phyloP scores from a whole-genome alignment of 2,113 vertebrate genomes.

The Asarcornis scutulata region DNA sequence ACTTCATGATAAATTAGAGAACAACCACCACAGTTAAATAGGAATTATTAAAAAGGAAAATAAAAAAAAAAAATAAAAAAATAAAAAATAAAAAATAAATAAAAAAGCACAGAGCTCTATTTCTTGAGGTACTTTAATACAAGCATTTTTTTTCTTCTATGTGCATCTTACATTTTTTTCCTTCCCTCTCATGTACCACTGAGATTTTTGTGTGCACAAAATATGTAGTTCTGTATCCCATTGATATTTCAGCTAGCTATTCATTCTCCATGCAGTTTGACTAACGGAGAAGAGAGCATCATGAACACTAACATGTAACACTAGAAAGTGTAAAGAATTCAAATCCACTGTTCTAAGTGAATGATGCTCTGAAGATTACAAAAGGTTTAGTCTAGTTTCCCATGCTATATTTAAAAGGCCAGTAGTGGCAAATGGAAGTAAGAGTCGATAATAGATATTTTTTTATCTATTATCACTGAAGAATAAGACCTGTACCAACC shows the following conservation, averaged over 20 bases:
- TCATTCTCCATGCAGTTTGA: neutral
- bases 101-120: neutral
- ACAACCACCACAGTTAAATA: neutral
- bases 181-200: neutral
- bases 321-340: neutral
- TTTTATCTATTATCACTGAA: no score
- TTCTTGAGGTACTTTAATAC: neutral
- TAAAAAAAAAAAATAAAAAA: no score
- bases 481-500: neutral
- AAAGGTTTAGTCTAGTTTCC: neutral
- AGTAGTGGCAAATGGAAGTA: neutral
- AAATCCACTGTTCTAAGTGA: neutral
- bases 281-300: neutral
- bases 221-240: neutral
- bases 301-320: no score
- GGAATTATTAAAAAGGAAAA: neutral
- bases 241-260: neutral
- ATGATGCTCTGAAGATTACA: accelerated
- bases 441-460: no score
- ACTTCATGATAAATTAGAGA: neutral
- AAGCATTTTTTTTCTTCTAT: neutral
- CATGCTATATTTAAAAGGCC: neutral
- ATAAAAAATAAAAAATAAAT: no score
- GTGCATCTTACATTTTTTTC: neutral
- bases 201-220: neutral